Base-by-base conservation (phyloP, 2,797 vertebrate genomes). In the Parambassis ranga region DNA sequence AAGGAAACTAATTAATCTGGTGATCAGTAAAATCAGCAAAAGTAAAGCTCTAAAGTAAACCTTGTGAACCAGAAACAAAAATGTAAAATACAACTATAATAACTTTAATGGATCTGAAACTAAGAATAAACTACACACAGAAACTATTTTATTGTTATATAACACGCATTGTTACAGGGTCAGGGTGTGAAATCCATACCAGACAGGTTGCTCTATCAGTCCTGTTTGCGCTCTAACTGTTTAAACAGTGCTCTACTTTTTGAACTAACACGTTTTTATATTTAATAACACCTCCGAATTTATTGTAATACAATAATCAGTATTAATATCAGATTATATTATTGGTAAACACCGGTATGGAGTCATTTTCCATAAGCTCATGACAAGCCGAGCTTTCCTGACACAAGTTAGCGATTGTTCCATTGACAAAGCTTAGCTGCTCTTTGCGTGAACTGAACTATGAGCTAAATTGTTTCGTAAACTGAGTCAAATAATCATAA, bases 371-470 rank as follows among this genome's bases (percentile, higher is more conserved):
- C 42, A 19, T 37, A 37, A n/a, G 6, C 1, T 16, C 10, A 57
- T 55, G 42, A 49, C 41, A 64, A 62, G 5, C 24, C n/a, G 49
- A 70, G 46, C 13, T 69, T 10, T 70, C 32, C 14, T 65, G 15
- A 55, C 47, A 55, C 28, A 20, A 38, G 48, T 1, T 1, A 18
- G 19, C 60, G 6, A 49, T 1, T 39, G 36, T 65, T 65, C 19
- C 24, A 31, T 8, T 48, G 22, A 69, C 48, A 59, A 65, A 81
- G 74, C 71, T 32, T 44, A 19, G 20, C 13, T 24, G 22, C 39
- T 38, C 61, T 41, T 37, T 18, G 11, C 47, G 31, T 7, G 58
- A 67, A 67, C 58, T 26, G 0, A 19, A 2, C 15, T 13, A 7
- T 4, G 11, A 1, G 11, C 1, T 2, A 24, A 14, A 24, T 16